These are phyloP conservation scores for Agrypnus murinus DNA, from an alignment of 2,888 invertebrate genomes.

Conservation along the genomic window DNA sequence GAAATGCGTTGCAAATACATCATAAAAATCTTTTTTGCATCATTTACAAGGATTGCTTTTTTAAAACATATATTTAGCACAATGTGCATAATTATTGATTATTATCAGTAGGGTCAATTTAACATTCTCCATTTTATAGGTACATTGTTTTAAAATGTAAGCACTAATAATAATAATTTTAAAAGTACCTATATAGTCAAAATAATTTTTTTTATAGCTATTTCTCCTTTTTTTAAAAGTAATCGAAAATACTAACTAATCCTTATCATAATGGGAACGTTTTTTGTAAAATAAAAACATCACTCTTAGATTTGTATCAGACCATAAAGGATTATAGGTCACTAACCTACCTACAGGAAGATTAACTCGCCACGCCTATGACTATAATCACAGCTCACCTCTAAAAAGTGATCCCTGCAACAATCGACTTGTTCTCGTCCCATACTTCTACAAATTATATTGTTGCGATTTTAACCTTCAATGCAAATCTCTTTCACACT, in stretches of 20 bases:
- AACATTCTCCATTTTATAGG: slow-evolving; percentile 2
- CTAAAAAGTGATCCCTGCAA: slow-evolving; percentile 17
- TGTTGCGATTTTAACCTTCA: slow-evolving; percentile 15
- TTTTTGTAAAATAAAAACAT: too few relatives aligned
- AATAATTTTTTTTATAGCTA: not conserved
- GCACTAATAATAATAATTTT: not conserved
- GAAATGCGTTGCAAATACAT: too few relatives aligned
- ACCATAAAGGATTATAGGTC: slow-evolving; percentile 30
- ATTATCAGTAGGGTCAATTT: too few relatives aligned
- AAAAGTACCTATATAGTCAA: not conserved
- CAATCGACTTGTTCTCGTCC: slow-evolving; percentile 15
- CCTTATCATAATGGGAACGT: not conserved
- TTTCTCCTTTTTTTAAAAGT: not conserved
- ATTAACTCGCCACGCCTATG: slow-evolving; percentile 43
- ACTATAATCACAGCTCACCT: slow-evolving; percentile 9
- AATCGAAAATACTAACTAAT: not conserved
- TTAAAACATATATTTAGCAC: too few relatives aligned
- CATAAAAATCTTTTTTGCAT: too few relatives aligned
- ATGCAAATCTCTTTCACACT: slow-evolving; percentile 8
- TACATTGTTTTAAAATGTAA: not conserved
- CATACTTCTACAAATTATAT: slow-evolving; percentile 11
- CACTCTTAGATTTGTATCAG: too few relatives aligned
- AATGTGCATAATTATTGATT: too few relatives aligned
- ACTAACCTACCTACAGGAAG: slow-evolving; percentile 47
- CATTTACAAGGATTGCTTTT: too few relatives aligned